phyloP scores from a whole-genome alignment of 2,113 vertebrate genomes.

The Grus americana region DNA sequence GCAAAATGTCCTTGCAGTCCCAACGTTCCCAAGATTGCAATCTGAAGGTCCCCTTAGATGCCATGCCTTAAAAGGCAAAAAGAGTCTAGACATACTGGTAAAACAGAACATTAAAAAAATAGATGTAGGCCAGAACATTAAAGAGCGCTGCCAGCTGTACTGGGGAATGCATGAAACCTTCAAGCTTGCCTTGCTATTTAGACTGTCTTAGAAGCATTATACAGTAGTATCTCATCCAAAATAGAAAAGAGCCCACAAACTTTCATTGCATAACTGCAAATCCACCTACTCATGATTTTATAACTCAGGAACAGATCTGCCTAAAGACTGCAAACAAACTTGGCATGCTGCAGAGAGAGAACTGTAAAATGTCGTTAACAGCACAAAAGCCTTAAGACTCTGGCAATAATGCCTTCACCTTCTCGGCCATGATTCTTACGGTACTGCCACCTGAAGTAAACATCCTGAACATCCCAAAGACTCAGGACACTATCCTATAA shows the following conservation, averaged over 20 bases:
- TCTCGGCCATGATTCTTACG: accelerated
- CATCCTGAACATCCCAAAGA: neutral
- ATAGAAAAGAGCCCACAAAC: neutral
- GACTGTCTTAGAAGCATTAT: neutral
- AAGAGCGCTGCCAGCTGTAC: neutral
- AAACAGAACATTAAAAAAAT: conserved; percentile 6
- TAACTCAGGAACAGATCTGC: neutral
- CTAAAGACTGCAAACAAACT: neutral
- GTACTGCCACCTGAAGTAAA: neutral
- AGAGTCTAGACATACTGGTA: conserved; percentile 28
- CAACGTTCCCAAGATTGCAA: conserved; percentile 33
- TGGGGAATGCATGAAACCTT: neutral
- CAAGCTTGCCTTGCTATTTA: neutral
- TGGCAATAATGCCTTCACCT: neutral
- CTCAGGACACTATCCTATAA: accelerated
- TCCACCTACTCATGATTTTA: neutral
- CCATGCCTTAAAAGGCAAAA: conserved; percentile 72
- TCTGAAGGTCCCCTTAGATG: conserved; percentile 50
- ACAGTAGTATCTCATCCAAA: neutral
- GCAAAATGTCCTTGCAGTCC: conserved; percentile 43
- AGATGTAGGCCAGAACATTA: neutral
- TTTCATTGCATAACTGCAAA: neutral
- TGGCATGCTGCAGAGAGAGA: neutral
- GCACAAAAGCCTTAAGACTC: neutral
- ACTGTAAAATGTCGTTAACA: neutral